These are phyloP conservation scores for Aradus depressus DNA, from an alignment of 2,888 invertebrate genomes.

Conservation along the genomic window DNA sequence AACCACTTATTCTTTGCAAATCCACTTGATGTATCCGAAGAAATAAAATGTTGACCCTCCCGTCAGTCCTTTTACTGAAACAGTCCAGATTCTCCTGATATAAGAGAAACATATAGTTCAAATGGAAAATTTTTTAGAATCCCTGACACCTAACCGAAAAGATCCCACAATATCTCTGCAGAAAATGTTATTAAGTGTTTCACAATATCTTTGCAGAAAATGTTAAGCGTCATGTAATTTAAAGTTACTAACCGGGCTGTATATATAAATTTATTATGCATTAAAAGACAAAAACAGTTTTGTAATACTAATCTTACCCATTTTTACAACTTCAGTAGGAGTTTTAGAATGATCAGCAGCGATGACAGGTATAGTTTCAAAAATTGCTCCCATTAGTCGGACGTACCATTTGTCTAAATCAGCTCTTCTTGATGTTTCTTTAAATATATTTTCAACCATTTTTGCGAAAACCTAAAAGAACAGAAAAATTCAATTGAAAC, in stretches of 20 bases:
- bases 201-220: too few species aligned
- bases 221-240: too few species aligned
- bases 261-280: not conserved
- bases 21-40: too few species aligned
- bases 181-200: too few species aligned
- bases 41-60: too few species aligned
- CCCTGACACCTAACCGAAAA: too few species aligned
- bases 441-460: slow-evolving; percentile 78
- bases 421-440: slow-evolving; percentile 70
- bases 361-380: slow-evolving; percentile 67
- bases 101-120: too few species aligned
- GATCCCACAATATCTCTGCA: too few species aligned
- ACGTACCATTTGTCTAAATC: slow-evolving; percentile 89
- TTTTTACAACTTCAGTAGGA: slow-evolving; percentile 81
- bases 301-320: slow-evolving; percentile 48
- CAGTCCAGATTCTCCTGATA: too few species aligned
- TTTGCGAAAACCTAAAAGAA: slow-evolving; percentile 57
- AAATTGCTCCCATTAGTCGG: slow-evolving; percentile 67
- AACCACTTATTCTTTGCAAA: too few species aligned
- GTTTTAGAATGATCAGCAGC: slow-evolving; percentile 80
- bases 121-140: too few species aligned
- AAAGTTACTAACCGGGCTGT: slow-evolving; percentile 12
- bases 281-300: not conserved
- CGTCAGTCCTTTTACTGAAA: too few species aligned
- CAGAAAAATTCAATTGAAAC: slow-evolving; percentile 2